A percentile compares a stretch with the other conserved stretches of the same genome.
phyloP scores from a whole-genome alignment of 2,113 vertebrate species.

The Cyprinus carpio region DNA sequence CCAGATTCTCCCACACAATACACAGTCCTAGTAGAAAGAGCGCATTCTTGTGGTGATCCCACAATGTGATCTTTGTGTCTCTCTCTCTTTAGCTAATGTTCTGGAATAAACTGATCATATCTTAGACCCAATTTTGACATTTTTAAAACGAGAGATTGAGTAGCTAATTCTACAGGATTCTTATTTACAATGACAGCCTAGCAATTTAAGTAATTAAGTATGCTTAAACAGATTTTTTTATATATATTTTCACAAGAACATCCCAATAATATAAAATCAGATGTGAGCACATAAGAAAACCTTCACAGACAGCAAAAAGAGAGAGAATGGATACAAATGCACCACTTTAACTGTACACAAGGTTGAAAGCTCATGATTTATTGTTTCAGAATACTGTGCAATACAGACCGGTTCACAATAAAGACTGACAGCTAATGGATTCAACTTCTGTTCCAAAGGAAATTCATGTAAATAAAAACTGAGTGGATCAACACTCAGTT shows the following conservation, averaged over 20 bases:
- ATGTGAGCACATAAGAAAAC: neutral
- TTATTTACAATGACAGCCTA: neutral
- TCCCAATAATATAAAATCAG: neutral
- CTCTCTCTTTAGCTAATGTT: too few relatives aligned
- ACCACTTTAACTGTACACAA: neutral
- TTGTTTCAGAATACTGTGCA: neutral
- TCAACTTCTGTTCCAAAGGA: neutral
- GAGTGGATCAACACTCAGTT: neutral
- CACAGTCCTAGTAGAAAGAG: too few relatives aligned
- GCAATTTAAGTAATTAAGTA: neutral
- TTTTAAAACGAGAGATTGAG: too few relatives aligned
- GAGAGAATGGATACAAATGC: neutral
- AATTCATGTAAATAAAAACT: neutral
- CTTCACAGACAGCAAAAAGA: neutral
- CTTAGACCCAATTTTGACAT: too few relatives aligned
- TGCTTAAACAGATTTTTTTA: neutral
- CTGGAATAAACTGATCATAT: too few relatives aligned
- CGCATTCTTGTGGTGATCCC: too few relatives aligned
- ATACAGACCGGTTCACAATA: too few relatives aligned
- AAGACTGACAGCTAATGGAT: too few relatives aligned
- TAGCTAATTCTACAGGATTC: neutral
- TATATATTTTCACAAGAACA: neutral
- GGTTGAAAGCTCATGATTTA: neutral
- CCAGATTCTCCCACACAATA: too few relatives aligned
- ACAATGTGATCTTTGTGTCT: too few relatives aligned